Evolutionary conservation across 2,113 vertebrate species (phyloP).

Genomic region (Cathartes aura): DNA sequence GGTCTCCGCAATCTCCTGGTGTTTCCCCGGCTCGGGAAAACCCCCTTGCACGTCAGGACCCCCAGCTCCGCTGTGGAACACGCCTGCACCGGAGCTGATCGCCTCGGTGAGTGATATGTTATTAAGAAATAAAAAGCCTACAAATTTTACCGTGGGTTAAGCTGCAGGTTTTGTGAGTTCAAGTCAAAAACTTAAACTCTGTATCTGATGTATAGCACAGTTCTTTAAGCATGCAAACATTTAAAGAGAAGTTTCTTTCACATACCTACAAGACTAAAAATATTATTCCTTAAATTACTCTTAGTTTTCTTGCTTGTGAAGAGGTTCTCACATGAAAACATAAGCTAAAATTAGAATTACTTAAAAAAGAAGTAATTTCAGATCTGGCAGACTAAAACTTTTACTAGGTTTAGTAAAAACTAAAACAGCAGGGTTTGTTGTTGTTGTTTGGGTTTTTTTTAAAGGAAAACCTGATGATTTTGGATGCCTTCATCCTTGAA

Average conservation of each 20-base stretch:
- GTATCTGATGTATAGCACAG: accelerated
- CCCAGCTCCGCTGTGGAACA: no score
- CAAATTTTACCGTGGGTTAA: background rate
- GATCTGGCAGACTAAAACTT: background rate
- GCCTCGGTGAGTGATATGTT: background rate
- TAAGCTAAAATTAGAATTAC: background rate
- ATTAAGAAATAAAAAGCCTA: background rate
- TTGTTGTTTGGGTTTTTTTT: background rate
- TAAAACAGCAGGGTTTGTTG: background rate
- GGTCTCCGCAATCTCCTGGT: no score
- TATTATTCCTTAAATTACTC: background rate
- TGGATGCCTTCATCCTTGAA: background rate
- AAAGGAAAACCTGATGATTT: background rate
- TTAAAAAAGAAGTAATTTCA: background rate
- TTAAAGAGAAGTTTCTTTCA: background rate
- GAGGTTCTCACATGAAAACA: background rate
- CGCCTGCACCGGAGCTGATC: no score
- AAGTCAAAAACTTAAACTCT: background rate
- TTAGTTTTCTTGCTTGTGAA: background rate
- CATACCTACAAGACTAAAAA: background rate
- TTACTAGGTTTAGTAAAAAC: background rate
- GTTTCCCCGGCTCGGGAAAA: no score
- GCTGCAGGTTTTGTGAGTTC: background rate
- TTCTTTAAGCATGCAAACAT: background rate
- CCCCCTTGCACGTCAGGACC: no score